Base-by-base conservation (phyloP, 2,888 invertebrate species). In the Bellardia pandia region DNA sequence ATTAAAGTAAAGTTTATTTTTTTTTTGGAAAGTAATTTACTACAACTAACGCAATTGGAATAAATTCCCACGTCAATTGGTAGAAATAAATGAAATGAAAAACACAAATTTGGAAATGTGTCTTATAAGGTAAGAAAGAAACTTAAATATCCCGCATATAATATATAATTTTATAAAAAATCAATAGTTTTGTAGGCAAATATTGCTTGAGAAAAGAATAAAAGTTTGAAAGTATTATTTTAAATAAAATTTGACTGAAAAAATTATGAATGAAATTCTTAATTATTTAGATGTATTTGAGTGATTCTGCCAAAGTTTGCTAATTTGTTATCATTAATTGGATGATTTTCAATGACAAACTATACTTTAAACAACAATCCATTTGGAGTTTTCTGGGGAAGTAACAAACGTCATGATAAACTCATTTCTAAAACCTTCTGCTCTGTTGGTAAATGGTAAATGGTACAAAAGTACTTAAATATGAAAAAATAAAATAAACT, bases 1-100 rank as follows among this genome's bases (percentile, higher is more conserved):
- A 11, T 3, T 5, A 69, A 60, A 69, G 37, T 62, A 2, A 11
- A 48, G n/a, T 74, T 48, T 1, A 5, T 62, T 9, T 62, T 75
- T n/a, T 71, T 37, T 71, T 71, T 56, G 53, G 71, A 71, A 71
- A 71, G 56, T 71, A 56, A 71, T 71, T 53, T 48, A 42, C 68
- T 23, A 48, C 33, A 14, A 37, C 16, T 66, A 58, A 64, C 23
- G 42, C 75, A 77, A 33, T 64, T 78, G 48, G 45, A 72, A 42
- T 64, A 48, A 64, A 71, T 51, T 85, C 76, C 58, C 76, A 80
- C 48, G 71, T 13, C 40, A 72, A 48, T 75, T 74, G 13, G 11
- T 58, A 5, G 13, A 23, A 58, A 30, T 23, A 45, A 45, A 33
- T 2, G 9, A 5, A 5, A n/a, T 30, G 11, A 5, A 5, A 13